phyloP scores from a whole-genome alignment of 1,140 invertebrate genomes.

The Cylas formicarius region DNA sequence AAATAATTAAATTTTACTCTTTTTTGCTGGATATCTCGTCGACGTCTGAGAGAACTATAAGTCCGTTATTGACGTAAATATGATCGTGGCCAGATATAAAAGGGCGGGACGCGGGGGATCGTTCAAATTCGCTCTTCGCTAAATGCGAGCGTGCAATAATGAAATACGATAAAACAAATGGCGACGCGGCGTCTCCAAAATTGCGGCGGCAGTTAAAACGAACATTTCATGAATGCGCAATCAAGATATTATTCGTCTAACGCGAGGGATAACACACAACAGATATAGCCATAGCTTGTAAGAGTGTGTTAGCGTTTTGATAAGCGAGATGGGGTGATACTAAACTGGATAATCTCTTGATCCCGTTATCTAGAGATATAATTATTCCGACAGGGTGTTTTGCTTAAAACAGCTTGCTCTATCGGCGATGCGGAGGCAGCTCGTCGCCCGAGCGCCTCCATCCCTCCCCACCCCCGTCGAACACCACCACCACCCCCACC shows the following conservation, averaged over 20 bases:
- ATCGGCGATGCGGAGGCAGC: constrained; percentile 21
- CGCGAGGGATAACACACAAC: constrained; percentile 24
- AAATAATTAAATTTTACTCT: no score
- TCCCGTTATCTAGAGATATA: constrained; percentile 43
- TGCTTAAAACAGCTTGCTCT: constrained; percentile 43
- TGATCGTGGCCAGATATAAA: no score
- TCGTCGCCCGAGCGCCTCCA: constrained; percentile 19
- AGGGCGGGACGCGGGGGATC: no score
- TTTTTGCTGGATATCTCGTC: no score
- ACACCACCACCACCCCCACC: constrained; percentile 11
- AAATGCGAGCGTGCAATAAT: constrained; percentile 2
- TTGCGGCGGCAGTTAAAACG: constrained; percentile 12
- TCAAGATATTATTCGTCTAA: constrained; percentile 30
- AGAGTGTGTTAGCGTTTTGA: constrained; percentile 39
- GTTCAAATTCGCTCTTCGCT: no score
- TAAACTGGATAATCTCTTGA: constrained; percentile 43
- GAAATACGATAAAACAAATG: constrained; percentile 8
- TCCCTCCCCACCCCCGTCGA: no score
- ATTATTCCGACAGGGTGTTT: constrained; percentile 44
- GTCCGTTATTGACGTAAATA: no score
- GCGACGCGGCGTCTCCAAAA: constrained; percentile 1
- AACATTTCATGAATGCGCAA: constrained; percentile 27
- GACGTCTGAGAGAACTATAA: no score
- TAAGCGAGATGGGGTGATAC: constrained; percentile 39
- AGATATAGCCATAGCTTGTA: constrained; percentile 30